A percentile compares a stretch with the other conserved stretches of the same genome.
phyloP scores from a whole-genome alignment of 2,113 vertebrate species.

The Cavia porcellus region DNA sequence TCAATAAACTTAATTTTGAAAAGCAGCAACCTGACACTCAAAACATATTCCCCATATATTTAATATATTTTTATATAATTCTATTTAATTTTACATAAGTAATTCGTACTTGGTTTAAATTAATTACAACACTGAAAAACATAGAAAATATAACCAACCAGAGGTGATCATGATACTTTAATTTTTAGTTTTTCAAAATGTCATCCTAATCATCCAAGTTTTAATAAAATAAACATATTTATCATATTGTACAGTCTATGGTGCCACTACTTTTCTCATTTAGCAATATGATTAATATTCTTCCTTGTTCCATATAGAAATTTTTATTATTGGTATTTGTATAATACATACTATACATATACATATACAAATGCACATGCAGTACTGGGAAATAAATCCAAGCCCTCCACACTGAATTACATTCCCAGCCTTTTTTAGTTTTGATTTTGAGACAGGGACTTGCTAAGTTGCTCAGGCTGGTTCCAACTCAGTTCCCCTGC shows the following conservation, averaged over 20 bases:
- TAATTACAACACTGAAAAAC: conserved; percentile 48
- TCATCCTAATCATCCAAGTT: conserved; percentile 29
- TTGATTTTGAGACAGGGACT: neutral
- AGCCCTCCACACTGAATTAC: neutral
- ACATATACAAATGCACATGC: neutral
- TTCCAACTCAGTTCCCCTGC: neutral
- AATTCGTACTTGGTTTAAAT: neutral
- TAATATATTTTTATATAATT: neutral
- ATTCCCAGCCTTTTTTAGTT: neutral
- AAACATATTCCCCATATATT: neutral
- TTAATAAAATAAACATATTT: conserved; percentile 31
- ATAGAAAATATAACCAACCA: conserved; percentile 38
- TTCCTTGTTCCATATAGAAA: neutral
- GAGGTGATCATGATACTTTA: neutral
- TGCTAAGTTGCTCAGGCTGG: neutral
- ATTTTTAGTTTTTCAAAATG: conserved; percentile 21
- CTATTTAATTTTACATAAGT: neutral
- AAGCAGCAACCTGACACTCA: neutral
- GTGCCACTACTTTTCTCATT: neutral
- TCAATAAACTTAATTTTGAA: neutral
- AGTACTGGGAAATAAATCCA: neutral
- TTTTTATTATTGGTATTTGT: neutral
- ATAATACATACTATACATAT: neutral
- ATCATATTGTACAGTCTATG: neutral
- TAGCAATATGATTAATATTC: conserved; percentile 8